Evolutionary conservation across 2,797 vertebrate species (phyloP).

Genomic region (Lithobates pipiens): DNA sequence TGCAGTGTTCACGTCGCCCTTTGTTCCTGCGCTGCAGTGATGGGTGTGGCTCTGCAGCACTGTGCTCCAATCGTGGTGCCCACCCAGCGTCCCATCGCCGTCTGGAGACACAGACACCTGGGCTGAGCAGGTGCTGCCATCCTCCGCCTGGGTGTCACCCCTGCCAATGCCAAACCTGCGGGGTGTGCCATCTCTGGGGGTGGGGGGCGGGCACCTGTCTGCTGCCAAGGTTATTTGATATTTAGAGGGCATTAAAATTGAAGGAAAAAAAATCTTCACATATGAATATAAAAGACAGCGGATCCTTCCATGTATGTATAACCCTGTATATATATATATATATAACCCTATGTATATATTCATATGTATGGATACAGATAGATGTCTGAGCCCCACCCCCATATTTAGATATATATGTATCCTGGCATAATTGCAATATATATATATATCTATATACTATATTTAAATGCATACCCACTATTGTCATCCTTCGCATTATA

Average conservation of each 20-base stretch:
- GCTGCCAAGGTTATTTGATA: neutral
- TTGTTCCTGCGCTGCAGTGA: conserved; percentile 52
- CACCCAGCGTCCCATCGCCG: neutral
- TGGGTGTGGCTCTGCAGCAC: conserved; percentile 47
- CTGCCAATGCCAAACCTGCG: neutral
- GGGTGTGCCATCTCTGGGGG: neutral
- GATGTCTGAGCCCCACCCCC: too few species aligned
- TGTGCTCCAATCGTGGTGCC: neutral
- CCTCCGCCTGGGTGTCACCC: neutral
- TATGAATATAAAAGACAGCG: too few species aligned
- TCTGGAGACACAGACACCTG: too few species aligned
- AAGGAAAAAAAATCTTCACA: neutral
- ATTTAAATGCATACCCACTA: too few species aligned
- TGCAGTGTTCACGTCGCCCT: conserved; percentile 32
- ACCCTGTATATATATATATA: neutral
- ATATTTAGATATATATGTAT: too few species aligned
- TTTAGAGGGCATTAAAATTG: neutral
- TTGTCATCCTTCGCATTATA: too few species aligned
- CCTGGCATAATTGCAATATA: too few species aligned
- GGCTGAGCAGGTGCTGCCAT: too few species aligned
- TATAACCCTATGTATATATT: neutral
- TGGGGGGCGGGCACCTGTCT: too few species aligned
- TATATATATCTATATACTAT: too few species aligned
- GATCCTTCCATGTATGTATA: neutral
- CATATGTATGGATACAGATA: neutral